Percentiles rank a stretch among this genome's conserved stretches.
Evolutionary conservation across 2,888 invertebrate species (phyloP).

Genomic region (Trichacis sp.): DNA sequence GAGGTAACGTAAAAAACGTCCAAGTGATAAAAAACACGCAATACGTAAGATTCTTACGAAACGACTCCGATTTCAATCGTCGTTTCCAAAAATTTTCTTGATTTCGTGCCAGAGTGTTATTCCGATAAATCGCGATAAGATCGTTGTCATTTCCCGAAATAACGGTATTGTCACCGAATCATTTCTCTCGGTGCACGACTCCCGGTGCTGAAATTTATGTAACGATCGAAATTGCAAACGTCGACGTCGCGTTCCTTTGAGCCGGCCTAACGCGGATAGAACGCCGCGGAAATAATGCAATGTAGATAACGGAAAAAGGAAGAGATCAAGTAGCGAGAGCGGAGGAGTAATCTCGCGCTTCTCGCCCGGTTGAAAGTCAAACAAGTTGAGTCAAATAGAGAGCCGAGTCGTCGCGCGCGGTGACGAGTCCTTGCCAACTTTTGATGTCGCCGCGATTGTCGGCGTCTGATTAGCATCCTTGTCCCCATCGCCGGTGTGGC

Average conservation of each 20-base stretch:
- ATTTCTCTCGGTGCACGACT: background rate
- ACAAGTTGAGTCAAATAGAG: slow-evolving; percentile 56
- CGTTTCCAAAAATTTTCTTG: too few relatives aligned
- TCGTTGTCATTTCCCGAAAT: too few relatives aligned
- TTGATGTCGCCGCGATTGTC: slow-evolving; percentile 66
- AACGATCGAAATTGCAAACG: background rate
- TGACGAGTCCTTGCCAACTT: slow-evolving; percentile 59
- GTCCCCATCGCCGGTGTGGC: slow-evolving; percentile 37
- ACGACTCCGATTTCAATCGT: too few relatives aligned
- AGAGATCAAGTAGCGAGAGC: background rate
- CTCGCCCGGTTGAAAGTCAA: slow-evolving; percentile 8
- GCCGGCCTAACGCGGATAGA: too few relatives aligned
- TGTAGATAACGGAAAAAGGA: background rate
- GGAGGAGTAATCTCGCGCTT: slow-evolving; percentile 4
- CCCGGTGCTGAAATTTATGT: background rate
- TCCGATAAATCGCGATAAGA: too few relatives aligned
- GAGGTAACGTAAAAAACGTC: too few relatives aligned
- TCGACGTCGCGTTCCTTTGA: background rate
- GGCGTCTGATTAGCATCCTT: slow-evolving; percentile 68
- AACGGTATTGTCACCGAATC: too few relatives aligned
- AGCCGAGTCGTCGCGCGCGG: slow-evolving; percentile 57
- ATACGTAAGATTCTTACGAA: too few relatives aligned
- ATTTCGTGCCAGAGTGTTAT: too few relatives aligned
- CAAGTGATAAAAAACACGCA: too few relatives aligned
- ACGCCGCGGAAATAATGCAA: slow-evolving; percentile 1